Base-by-base conservation (phyloP, 2,888 invertebrate species). In the Zaprionus obscuricornis region DNA sequence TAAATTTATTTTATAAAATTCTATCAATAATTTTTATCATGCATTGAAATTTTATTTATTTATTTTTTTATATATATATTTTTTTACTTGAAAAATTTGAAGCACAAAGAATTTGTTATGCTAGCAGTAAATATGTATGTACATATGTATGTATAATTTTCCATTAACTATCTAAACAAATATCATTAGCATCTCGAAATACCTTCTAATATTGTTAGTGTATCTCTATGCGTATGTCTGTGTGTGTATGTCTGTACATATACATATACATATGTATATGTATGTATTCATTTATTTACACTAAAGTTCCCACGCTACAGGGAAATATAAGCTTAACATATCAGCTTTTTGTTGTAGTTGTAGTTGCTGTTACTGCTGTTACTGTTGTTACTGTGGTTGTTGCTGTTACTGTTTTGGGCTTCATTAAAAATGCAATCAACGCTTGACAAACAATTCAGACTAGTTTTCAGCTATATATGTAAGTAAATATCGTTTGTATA, bases 361-460 rank as follows among this genome's bases (percentile, higher is more conserved):
- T 37, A 51, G 47, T 58, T 60, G 49, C 17, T 34, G n/a, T n/a
- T n/a, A n/a, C n/a, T n/a, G n/a, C n/a, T n/a, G n/a, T n/a, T n/a
- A n/a, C n/a, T n/a, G n/a, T n/a, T n/a, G n/a, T n/a, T n/a, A n/a
- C n/a, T n/a, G n/a, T n/a, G n/a, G n/a, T n/a, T n/a, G n/a, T n/a
- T n/a, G n/a, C n/a, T n/a, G n/a, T 36, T 33, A 46, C 29, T 54
- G 33, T 34, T 58, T 55, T 54, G 36, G 49, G 46, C 52, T 64
- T 68, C 59, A 79, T 66, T 79, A 67, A 63, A 79, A 79, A 70
- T 75, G 84, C 76, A 83, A 65, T 60, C 66, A 34, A 40, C 29
- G 54, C 33, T 57, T 50, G 59, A 51, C 57, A 74, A 62, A 50
- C 49, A 50, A 49, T 42, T 20, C 51, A 50, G 47, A 45, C 54